Conservation (phyloP, 2,888 invertebrate genomes). For the Pilophorus perplexus region DNA sequence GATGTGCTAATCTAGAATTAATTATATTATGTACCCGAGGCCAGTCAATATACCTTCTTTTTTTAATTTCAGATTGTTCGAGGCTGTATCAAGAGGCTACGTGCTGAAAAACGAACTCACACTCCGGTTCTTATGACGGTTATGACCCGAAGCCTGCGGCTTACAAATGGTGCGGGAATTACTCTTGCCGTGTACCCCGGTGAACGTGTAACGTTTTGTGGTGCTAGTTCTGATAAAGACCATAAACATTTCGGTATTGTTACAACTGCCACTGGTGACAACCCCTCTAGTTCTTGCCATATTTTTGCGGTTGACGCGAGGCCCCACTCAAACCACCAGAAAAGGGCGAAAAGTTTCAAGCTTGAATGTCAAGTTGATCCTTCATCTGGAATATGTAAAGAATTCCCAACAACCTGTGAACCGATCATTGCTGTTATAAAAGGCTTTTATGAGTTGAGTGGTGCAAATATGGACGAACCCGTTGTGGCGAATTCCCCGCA, state of each 20-base stretch:
- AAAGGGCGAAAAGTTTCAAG: conserved; percentile 79
- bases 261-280: conserved; percentile 67
- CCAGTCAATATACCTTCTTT: no score
- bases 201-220: conserved; percentile 81
- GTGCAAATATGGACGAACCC: conserved; percentile 56
- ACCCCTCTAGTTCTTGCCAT: conserved; percentile 85
- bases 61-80: conserved; percentile 64
- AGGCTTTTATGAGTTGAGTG: conserved; percentile 54
- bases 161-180: conserved; percentile 73
- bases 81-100: conserved; percentile 81
- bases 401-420: conserved; percentile 84
- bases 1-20: no score
- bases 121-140: conserved; percentile 83
- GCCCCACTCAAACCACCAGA: conserved; percentile 75
- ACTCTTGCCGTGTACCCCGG: conserved; percentile 84
- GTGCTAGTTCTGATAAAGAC: conserved; percentile 86
- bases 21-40: no score
- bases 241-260: conserved; percentile 89
- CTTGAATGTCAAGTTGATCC: conserved; percentile 79
- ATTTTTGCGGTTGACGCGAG: conserved; percentile 91
- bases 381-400: conserved; percentile 74
- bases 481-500: conserved; percentile 73
- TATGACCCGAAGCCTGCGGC: conserved; percentile 72
- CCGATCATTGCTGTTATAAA: conserved; percentile 60
- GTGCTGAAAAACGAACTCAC: conserved; percentile 83